Evolutionary conservation across 2,113 vertebrate genomes (phyloP), one percentile per base, ranked within the genome.

Genomic region (Saguinus imperator): DNA sequence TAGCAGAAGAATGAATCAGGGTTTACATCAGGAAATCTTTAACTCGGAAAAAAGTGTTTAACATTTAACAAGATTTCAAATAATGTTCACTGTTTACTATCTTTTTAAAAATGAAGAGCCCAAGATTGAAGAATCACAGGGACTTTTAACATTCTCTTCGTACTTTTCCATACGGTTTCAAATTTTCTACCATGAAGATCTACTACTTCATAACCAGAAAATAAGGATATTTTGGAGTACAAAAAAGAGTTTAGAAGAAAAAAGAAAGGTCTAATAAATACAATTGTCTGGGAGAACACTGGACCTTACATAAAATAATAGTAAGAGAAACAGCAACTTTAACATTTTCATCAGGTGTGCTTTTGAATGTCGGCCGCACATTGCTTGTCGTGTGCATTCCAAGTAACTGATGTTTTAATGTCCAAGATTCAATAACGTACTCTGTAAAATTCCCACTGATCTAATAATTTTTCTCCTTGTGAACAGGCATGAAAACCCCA

Each of bases 361-460:
- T 91, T 92, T 83, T 72, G 37, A 94, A 73, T 79, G 21, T 94
- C 90, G 87, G 66, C 75, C 81, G 45, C 64, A 52, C 5, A 52
- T 17, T 52, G 52, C 52, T 52, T 52, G 16, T 52, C 52, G 5
- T 52, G 52, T 52, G 16, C 52, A 52, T 94, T 96, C 58, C 76
- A 86, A 97, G 70, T 84, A 94, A 76, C 64, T 90, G 58, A 94
- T 82, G 66, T 37, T 48, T 95, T 95, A 55, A 73, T 1, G 37
- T 87, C 85, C n/a, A 82, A 84, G 37, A 95, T 87, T 97, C 96
- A 90, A 70, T 61, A 89, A 92, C 27, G 20, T 73, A 17, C 37
- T 77, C 64, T 94, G 75, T 83, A 75, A 95, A 92, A 94, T 94
- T 95, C 95, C 58, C 80, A 87, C 40, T 80, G 64, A 96, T 85